Evolutionary conservation across 2,888 invertebrate species (phyloP).

Genomic region (Aspidiotus rigidus): DNA sequence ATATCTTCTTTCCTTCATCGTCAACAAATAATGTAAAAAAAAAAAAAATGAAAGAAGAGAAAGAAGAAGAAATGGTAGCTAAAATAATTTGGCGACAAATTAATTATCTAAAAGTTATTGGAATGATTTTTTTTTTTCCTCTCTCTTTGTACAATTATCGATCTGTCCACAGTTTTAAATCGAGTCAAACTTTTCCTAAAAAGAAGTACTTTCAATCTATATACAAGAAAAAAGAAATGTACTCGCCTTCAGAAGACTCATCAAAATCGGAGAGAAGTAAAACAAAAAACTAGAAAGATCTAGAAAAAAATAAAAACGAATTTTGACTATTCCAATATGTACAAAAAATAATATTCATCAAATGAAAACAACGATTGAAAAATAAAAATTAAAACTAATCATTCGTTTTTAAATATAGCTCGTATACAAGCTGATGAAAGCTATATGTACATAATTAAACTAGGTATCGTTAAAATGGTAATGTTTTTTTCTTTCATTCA

Average conservation of each 20-base stretch:
- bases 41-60: constrained; percentile 11
- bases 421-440: too few species aligned
- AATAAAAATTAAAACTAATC: background rate
- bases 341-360: constrained; percentile 8
- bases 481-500: too few species aligned
- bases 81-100: constrained; percentile 25
- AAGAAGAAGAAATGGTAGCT: constrained; percentile 27
- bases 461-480: too few species aligned
- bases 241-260: too few species aligned
- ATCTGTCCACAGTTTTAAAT: too few species aligned
- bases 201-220: too few species aligned
- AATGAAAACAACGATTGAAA: constrained; percentile 4
- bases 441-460: too few species aligned
- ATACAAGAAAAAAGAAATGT: too few species aligned
- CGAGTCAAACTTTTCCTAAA: too few species aligned
- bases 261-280: background rate
- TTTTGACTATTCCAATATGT: background rate
- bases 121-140: constrained; percentile 17
- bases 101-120: constrained; percentile 18
- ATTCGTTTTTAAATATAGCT: too few species aligned
- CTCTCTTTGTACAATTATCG: background rate
- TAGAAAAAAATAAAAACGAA: background rate
- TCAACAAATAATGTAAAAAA: constrained; percentile 1
- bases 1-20: background rate
- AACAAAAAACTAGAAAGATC: background rate